A percentile compares a stretch with the other conserved stretches of the same genome.
Conservation (phyloP, 2,888 invertebrate species). For the Allacma fusca region DNA sequence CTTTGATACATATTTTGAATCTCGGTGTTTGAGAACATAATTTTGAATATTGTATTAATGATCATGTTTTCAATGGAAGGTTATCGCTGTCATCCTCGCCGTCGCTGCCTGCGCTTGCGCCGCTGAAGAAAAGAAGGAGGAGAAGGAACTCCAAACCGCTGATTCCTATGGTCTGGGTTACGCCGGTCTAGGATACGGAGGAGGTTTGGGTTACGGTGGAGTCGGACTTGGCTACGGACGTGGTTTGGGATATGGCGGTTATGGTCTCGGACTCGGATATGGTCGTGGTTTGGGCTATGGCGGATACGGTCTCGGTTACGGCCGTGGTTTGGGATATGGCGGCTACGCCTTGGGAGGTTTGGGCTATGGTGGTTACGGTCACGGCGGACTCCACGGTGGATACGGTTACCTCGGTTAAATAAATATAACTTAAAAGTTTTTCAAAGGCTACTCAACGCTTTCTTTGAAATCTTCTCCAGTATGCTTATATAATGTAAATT, state of each 20-base stretch:
- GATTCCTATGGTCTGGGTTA: conserved; percentile 8
- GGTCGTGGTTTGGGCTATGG: not conserved
- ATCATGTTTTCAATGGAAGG: conserved; percentile 10
- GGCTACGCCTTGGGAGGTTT: not conserved
- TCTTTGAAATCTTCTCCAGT: too few species aligned
- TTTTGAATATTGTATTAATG: not conserved
- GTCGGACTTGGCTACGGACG: conserved; percentile 11
- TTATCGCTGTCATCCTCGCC: conserved; percentile 20
- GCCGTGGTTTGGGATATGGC: not conserved
- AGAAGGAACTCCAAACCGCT: conserved; percentile 16
- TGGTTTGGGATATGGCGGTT: conserved; percentile 21
- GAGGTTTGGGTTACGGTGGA: not conserved
- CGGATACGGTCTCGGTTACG: not conserved
- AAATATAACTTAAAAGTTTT: not conserved
- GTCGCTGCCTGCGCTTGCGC: not conserved
- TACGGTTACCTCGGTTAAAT: not conserved
- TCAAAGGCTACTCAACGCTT: too few species aligned
- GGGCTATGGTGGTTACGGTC: not conserved
- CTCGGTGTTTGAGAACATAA: too few species aligned
- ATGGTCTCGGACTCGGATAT: not conserved
- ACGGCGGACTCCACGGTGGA: not conserved
- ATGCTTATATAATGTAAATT: too few species aligned
- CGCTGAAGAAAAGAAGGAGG: conserved; percentile 27
- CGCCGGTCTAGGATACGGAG: not conserved
- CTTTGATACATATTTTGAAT: too few species aligned